Evolutionary conservation across 2,888 invertebrate species (phyloP).

Genomic region (Psylliodes chrysocephalus): DNA sequence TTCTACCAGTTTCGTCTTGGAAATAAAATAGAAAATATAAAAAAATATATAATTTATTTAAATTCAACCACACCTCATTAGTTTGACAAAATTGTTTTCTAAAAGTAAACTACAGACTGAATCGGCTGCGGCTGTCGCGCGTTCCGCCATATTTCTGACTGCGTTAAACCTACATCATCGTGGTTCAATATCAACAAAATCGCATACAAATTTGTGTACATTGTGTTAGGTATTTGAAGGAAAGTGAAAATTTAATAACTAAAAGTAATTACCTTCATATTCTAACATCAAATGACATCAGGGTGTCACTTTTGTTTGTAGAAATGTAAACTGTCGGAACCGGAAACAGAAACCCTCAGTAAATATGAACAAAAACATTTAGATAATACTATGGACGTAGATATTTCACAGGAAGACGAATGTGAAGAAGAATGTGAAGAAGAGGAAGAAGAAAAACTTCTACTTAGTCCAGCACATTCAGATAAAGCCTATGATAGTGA

Average conservation of each 20-base stretch:
- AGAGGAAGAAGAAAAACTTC: slow-evolving; percentile 32
- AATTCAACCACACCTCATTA: too few species aligned
- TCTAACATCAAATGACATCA: slow-evolving; percentile 34
- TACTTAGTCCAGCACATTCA: slow-evolving; percentile 31
- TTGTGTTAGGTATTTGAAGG: slow-evolving; percentile 13
- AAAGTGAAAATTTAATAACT: not conserved
- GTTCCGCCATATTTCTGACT: slow-evolving; percentile 42
- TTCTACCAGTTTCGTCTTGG: too few species aligned
- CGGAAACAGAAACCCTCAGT: slow-evolving; percentile 41
- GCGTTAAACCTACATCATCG: slow-evolving; percentile 39
- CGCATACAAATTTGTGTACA: slow-evolving; percentile 5
- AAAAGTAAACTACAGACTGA: slow-evolving; percentile 33
- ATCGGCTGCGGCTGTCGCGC: slow-evolving; percentile 12
- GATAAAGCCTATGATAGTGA: slow-evolving; percentile 36
- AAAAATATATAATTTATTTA: too few species aligned
- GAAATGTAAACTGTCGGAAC: slow-evolving; percentile 31
- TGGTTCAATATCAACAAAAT: slow-evolving; percentile 36
- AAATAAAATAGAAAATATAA: too few species aligned
- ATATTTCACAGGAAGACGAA: slow-evolving; percentile 29
- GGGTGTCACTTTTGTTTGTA: slow-evolving; percentile 34
- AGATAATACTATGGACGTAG: slow-evolving; percentile 27
- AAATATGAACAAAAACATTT: slow-evolving; percentile 37
- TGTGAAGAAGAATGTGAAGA: slow-evolving; percentile 35
- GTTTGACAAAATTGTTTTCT: slow-evolving; percentile 45
- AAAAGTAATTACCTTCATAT: not conserved